Base-by-base conservation (phyloP, 2,113 vertebrate genomes). In the Stomatorhinus ivindoensis region DNA sequence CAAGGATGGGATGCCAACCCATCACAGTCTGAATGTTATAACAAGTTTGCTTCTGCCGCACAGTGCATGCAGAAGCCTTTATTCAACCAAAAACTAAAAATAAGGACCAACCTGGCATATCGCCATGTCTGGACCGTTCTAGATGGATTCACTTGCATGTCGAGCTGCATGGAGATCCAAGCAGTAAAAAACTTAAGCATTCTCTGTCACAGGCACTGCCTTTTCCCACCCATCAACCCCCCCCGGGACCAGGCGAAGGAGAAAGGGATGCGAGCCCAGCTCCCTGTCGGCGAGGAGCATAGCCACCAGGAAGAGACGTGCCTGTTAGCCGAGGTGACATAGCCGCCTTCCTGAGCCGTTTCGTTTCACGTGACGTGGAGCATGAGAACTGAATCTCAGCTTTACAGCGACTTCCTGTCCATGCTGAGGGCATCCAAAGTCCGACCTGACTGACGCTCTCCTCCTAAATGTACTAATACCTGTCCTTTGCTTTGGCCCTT, bases 161-260 rank as follows among this genome's bases (percentile, higher is more conserved):
- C 3, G 15, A 19, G 11, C 69, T 80, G n/a, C 61, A 69, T 19
- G 35, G 31, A 80, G 35, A 17, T 19, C 6, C 3, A 42, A 53
- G 85, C 48, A 53, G 3, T 44, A 19, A 83, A 44, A 44, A 83
- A 48, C 7, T 2, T 8, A 73, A 39, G 31, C 50, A 3, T 61
- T 84, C 9, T 47, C 39, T 44, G 24, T 47, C 42, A 2, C n/a
- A 89, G 88, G 51, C 76, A 24, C 3, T 89, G 88, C 39, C 88
- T 58, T 17, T 84, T 89, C 15, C 88, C 88, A 48, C 88, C 76
- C 24, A 89, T 89, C 80, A 84, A 31, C 65, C 9, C 39, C 24
- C 39, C 88, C 10, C 48, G 44, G 35, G 55, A 35, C 9, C 50
- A 89, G 50, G 39, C 0, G 39, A 84, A 3, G 6, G 88, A 61